Percentiles rank a stretch among this genome's conserved stretches.
Conservation (phyloP, 2,888 invertebrate genomes). For the Lithophane semibrunnea region DNA sequence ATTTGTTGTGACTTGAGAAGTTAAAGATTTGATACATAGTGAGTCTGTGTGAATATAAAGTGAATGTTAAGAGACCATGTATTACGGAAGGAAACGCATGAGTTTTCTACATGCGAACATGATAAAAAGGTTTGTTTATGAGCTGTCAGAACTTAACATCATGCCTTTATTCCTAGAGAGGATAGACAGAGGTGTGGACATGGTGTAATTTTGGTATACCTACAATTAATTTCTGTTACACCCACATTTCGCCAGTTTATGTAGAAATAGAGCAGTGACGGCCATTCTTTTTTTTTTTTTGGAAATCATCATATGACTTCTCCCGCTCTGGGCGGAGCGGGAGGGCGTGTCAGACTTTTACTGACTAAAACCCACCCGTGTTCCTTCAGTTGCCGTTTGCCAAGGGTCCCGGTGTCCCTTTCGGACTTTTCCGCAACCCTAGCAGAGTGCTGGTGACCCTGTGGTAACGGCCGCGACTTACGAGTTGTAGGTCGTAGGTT, state of each 20-base stretch:
- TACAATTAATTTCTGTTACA: not conserved
- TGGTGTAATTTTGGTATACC: not conserved
- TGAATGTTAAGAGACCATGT: conserved; percentile 33
- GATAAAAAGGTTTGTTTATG: conserved; percentile 47
- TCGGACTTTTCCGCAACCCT: too few species aligned
- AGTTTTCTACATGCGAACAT: conserved; percentile 51
- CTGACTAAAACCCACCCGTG: too few species aligned
- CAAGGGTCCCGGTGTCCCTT: too few species aligned
- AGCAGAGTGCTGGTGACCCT: too few species aligned
- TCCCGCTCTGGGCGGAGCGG: too few species aligned
- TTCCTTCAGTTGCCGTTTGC: too few species aligned
- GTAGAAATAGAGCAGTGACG: too few species aligned
- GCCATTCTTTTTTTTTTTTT: too few species aligned
- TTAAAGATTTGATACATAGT: not conserved
- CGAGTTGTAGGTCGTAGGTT: too few species aligned
- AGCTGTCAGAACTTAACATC: not conserved
- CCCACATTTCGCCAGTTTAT: not conserved
- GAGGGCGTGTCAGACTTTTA: too few species aligned
- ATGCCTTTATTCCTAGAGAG: not conserved
- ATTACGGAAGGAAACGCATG: conserved; percentile 38
- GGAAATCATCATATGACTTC: too few species aligned
- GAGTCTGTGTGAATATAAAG: not conserved
- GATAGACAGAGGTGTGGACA: not conserved
- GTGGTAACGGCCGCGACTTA: too few species aligned
- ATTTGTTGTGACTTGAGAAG: not conserved